Conservation (phyloP, 2,797 vertebrate genomes). For the Sebastes iracundus region DNA sequence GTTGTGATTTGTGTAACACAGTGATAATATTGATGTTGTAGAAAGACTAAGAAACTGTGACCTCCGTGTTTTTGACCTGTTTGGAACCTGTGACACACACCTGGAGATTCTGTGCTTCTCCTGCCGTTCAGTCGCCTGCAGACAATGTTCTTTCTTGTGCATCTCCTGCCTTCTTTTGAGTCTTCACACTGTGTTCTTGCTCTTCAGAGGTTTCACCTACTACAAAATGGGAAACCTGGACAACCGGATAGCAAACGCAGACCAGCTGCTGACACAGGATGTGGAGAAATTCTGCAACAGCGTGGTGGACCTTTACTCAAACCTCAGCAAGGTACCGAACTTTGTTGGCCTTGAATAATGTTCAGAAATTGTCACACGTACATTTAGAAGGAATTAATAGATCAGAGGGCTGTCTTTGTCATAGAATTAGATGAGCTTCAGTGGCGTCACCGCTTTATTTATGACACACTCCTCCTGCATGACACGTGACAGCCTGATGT, state of each 20-base stretch:
- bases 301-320: slow-evolving; percentile 98
- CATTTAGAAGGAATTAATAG: not conserved
- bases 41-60: not conserved
- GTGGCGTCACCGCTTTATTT: not conserved
- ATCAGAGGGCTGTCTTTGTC: too few species aligned
- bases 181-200: not conserved
- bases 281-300: slow-evolving; percentile 99
- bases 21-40: too few species aligned
- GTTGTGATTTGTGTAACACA: too few species aligned
- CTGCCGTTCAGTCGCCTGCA: not conserved
- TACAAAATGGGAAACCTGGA: slow-evolving; percentile 99
- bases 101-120: not conserved
- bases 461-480: not conserved
- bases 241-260: slow-evolving; percentile 96
- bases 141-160: not conserved
- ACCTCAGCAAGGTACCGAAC: slow-evolving; percentile 92
- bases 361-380: not conserved
- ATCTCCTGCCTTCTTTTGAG: not conserved
- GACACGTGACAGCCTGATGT: too few species aligned
- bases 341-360: not conserved
- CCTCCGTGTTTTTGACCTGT: not conserved
- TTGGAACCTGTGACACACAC: not conserved
- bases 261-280: slow-evolving; percentile 97
- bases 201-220: slow-evolving; percentile 91
- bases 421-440: too few species aligned